A percentile compares a stretch with the other conserved stretches of the same genome.
These are phyloP conservation scores for Antennarius maculatus DNA, from an alignment of 2,797 vertebrate genomes.

Conservation along the genomic window DNA sequence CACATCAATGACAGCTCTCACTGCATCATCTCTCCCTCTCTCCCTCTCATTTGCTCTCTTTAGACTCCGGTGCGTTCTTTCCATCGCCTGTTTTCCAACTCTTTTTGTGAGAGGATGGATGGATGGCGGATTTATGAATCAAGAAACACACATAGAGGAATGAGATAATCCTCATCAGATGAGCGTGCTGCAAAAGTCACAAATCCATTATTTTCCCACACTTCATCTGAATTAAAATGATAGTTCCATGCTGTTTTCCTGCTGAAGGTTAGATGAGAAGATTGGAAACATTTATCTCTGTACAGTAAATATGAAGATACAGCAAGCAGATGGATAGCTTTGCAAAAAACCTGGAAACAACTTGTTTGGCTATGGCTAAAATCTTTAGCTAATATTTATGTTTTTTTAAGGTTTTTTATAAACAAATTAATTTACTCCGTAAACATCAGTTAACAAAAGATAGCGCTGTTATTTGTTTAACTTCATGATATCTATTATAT, in stretches of 20 bases:
- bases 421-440: no score
- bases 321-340: not conserved
- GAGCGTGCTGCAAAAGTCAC: conserved; percentile 1
- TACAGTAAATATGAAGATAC: not conserved
- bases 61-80: conserved; percentile 49
- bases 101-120: conserved; percentile 11
- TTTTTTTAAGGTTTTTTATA: no score
- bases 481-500: no score
- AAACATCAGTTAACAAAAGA: no score
- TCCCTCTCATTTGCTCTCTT: conserved; percentile 47
- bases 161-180: not conserved
- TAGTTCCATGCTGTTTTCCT: not conserved
- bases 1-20: conserved; percentile 72
- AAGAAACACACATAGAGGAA: conserved; percentile 1
- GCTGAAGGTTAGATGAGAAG: no score
- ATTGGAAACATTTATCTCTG: not conserved
- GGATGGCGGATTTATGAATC: conserved; percentile 23
- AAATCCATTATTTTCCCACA: conserved; percentile 1
- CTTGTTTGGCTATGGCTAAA: not conserved
- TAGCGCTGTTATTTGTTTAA: no score
- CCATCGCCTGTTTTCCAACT: conserved; percentile 38
- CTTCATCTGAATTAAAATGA: not conserved
- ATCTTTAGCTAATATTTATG: no score
- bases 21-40: conserved; percentile 58
- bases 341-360: not conserved